A percentile compares a stretch with the other conserved stretches of the same genome.
Conservation (phyloP, 1,140 invertebrate species). For the Elymnias hypermnestra region DNA sequence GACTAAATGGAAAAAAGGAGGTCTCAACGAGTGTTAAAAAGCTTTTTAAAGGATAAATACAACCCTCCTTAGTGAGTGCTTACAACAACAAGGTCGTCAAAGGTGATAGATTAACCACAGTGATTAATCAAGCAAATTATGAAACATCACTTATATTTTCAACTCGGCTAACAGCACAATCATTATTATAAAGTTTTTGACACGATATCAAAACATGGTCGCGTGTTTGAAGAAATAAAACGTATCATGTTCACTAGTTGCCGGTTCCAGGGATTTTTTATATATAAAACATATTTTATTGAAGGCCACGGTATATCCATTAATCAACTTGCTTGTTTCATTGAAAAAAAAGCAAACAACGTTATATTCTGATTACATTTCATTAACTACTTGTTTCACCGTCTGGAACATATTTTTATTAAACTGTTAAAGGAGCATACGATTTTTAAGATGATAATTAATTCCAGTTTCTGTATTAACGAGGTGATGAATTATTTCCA, state of each 20-base stretch:
- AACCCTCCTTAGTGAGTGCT: background rate
- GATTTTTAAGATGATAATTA: too few species aligned
- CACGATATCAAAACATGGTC: background rate
- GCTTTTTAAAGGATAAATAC: too few species aligned
- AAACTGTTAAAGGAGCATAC: too few species aligned
- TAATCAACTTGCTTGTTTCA: slow-evolving; percentile 2
- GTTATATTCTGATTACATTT: background rate
- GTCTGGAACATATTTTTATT: background rate
- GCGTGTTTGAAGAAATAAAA: background rate
- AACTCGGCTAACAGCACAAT: background rate
- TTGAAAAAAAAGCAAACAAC: background rate
- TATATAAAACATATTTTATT: slow-evolving; percentile 1
- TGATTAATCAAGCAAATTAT: background rate
- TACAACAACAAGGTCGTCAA: background rate
- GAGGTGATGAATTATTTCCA: too few species aligned
- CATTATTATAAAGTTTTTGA: background rate
- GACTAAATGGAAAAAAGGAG: too few species aligned
- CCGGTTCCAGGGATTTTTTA: background rate
- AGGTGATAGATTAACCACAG: background rate
- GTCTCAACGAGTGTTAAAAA: too few species aligned
- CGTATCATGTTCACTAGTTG: background rate
- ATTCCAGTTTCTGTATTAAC: too few species aligned
- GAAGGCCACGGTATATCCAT: background rate
- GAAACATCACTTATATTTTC: background rate
- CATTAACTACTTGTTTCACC: background rate